Conservation (phyloP, 2,113 vertebrate species). For the Morone chrysops region DNA sequence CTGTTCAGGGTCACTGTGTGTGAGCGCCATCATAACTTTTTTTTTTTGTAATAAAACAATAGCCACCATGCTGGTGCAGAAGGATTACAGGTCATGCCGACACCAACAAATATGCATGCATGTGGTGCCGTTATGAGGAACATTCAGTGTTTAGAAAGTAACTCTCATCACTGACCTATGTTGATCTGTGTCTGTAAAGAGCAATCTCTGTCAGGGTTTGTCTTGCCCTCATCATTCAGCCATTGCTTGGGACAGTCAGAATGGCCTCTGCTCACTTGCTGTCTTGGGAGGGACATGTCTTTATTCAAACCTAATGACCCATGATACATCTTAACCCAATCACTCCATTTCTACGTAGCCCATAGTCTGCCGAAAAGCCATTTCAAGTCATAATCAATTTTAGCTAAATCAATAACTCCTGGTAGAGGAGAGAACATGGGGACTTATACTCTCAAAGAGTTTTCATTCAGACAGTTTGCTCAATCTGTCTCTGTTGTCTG, state of each 20-base stretch:
- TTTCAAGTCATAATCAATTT: conserved; percentile 79
- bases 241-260: background rate
- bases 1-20: conserved; percentile 25
- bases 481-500: conserved; percentile 41
- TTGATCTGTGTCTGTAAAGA: background rate
- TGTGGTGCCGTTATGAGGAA: background rate
- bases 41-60: conserved; percentile 19
- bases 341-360: conserved; percentile 58
- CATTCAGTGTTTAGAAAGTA: background rate
- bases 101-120: background rate
- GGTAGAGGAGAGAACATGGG: conserved; percentile 47
- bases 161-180: background rate
- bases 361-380: conserved; percentile 70
- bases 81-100: background rate
- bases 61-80: background rate
- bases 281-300: conserved; percentile 19
- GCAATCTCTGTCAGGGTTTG: background rate
- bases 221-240: conserved; percentile 18
- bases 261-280: conserved; percentile 21
- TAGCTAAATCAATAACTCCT: conserved; percentile 75
- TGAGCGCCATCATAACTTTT: conserved; percentile 9
- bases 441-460: conserved; percentile 56
- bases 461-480: conserved; percentile 65
- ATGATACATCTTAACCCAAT: conserved; percentile 57
- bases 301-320: conserved; percentile 34